Percentiles rank a stretch among this genome's conserved stretches.
Conservation (phyloP, 1,140 invertebrate species). For the Druon quercuslanigerum region DNA sequence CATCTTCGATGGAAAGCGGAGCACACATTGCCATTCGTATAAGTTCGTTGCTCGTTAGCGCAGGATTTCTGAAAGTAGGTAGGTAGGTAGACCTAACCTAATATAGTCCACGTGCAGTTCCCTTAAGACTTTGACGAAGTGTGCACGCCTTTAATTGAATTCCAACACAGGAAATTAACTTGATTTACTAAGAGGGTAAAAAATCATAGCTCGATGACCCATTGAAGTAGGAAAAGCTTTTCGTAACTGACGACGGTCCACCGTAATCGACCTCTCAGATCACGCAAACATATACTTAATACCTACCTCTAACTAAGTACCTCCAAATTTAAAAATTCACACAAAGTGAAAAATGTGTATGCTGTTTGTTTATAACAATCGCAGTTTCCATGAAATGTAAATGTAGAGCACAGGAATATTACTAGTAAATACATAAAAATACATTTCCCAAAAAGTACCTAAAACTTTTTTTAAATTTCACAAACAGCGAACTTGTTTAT, state of each 20-base stretch:
- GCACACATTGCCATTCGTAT: slow-evolving; percentile 32
- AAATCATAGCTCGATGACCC: slow-evolving; percentile 27
- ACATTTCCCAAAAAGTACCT: too few relatives aligned
- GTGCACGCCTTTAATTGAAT: slow-evolving; percentile 44
- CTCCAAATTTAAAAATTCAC: neutral
- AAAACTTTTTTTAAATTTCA: neutral
- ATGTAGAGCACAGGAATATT: too few relatives aligned
- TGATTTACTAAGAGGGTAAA: slow-evolving; percentile 24
- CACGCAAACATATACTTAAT: slow-evolving; percentile 1
- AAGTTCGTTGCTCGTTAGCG: slow-evolving; percentile 54
- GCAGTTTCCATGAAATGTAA: too few relatives aligned
- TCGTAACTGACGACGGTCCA: neutral
- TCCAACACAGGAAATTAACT: slow-evolving; percentile 30
- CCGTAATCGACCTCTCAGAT: slow-evolving; percentile 9
- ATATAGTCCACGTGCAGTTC: slow-evolving; percentile 52
- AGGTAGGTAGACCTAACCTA: slow-evolving; percentile 56
- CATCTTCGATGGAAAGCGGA: slow-evolving; percentile 59
- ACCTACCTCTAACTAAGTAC: too few relatives aligned
- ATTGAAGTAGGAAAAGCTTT: slow-evolving; percentile 24
- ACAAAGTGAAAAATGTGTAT: neutral
- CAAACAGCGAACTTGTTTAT: neutral
- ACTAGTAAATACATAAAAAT: too few relatives aligned
- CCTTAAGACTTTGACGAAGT: slow-evolving; percentile 47
- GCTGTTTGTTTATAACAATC: too few relatives aligned
- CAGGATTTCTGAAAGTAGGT: slow-evolving; percentile 61